phyloP scores from a whole-genome alignment of 2,113 vertebrate genomes.

The Callospermophilus lateralis region DNA sequence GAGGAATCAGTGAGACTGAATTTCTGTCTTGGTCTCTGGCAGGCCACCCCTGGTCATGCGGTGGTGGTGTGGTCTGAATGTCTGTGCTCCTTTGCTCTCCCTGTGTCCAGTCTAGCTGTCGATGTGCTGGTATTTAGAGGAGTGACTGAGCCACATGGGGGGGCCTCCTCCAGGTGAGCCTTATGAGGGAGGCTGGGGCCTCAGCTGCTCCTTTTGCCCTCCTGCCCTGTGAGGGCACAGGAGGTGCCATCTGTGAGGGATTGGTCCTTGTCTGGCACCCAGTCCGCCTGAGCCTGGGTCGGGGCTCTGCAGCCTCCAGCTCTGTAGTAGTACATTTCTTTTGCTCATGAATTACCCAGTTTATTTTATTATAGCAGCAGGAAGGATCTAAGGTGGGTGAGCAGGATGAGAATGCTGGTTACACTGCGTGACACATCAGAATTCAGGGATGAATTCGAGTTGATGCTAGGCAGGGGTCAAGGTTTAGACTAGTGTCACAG shows the following conservation, averaged over 20 bases:
- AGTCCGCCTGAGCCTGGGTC: not conserved
- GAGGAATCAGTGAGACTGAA: rapidly evolving
- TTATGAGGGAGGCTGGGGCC: not conserved
- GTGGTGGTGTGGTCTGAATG: too few relatives aligned
- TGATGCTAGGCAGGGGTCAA: not conserved
- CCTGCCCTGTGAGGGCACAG: not conserved
- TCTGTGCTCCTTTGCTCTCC: too few relatives aligned
- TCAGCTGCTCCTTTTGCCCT: not conserved
- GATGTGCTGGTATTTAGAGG: not conserved
- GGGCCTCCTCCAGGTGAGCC: too few relatives aligned
- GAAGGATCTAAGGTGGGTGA: not conserved
- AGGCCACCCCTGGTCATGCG: rapidly evolving
- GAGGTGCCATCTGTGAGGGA: not conserved
- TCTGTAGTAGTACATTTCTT: not conserved
- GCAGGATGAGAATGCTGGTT: not conserved
- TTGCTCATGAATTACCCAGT: not conserved
- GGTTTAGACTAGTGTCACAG: too few relatives aligned
- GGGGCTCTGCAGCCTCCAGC: not conserved
- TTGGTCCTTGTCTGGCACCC: not conserved
- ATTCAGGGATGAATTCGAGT: not conserved
- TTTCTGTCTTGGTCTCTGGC: not conserved
- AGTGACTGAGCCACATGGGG: too few relatives aligned
- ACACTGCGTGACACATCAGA: not conserved
- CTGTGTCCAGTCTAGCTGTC: too few relatives aligned
- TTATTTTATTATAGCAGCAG: not conserved